phyloP scores from a whole-genome alignment of 1,140 invertebrate genomes.

The Lasaia peninsularis region DNA sequence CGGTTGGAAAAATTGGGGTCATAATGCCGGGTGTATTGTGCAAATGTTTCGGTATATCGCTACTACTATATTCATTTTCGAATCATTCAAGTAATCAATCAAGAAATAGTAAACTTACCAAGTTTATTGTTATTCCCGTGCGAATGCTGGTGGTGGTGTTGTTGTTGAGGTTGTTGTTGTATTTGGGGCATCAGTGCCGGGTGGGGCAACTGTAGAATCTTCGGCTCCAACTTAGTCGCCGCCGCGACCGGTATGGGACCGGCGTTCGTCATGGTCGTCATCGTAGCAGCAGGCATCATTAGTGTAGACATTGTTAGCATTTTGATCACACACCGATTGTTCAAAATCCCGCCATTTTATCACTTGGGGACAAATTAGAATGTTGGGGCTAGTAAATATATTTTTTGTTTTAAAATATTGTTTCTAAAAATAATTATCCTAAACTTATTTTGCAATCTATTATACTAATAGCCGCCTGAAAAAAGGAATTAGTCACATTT shows the following conservation, averaged over 20 bases:
- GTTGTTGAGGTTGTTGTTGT: conserved; percentile 45
- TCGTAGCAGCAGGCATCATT: conserved; percentile 81
- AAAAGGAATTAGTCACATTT: not conserved
- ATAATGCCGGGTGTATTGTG: too few species aligned
- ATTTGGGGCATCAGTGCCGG: conserved; percentile 61
- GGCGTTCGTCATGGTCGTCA: conserved; percentile 80
- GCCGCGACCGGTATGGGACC: conserved; percentile 80
- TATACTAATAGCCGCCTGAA: not conserved
- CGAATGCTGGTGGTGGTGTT: conserved; percentile 62
- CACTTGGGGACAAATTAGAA: conserved; percentile 15
- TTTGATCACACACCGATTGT: conserved; percentile 33
- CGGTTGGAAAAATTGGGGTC: too few species aligned
- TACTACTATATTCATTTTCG: too few species aligned
- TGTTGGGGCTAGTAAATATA: conserved; percentile 9
- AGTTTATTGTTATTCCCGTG: conserved; percentile 62
- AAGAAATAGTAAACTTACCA: conserved; percentile 38
- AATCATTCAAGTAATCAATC: too few species aligned
- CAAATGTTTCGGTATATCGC: too few species aligned
- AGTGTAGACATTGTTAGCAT: conserved; percentile 82
- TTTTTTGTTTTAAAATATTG: conserved; percentile 18
- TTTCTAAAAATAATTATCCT: conserved; percentile 15
- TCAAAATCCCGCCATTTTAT: conserved; percentile 36
- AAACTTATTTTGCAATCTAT: conserved; percentile 2
- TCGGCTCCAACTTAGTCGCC: conserved; percentile 76
- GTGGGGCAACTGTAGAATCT: conserved; percentile 66